Evolutionary conservation across 2,797 vertebrate genomes (phyloP), one percentile per base, ranked within the genome.

Genomic region (Scleropages formosus): DNA sequence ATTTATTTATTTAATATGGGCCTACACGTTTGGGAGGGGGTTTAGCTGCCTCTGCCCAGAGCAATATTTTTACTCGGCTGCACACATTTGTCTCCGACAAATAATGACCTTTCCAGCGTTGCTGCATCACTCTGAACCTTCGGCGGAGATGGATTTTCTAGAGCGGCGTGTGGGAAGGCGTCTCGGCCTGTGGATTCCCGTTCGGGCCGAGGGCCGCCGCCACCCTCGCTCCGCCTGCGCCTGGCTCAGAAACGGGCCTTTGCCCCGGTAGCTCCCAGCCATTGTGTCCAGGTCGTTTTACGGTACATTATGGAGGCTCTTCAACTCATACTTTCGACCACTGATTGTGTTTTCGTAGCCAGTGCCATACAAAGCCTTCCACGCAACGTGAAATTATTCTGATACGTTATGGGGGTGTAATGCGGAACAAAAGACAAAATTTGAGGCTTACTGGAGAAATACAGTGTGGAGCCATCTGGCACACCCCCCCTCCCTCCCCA

Each of bases 221-320:
- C n/a, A 51, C 66, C 26, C 51, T 69, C 24, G 56, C 18, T 18
- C 11, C 53, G 12, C 65, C 16, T 44, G 18, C n/a, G 20, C 53
- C 13, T 69, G 13, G 51, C n/a, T 1, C 67, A 49, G 26, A 53
- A 44, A 26, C 22, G 69, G 39, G 22, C 46, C 47, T 53, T 69
- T 26, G 26, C 47, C 7, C 47, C 47, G 44, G 47, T 49, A 20
- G 22, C 46, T 49, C 49, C 51, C 26, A 69, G 46, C 20, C 22
- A 49, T 53, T 53, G 47, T 11, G 44, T 9, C 27, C 67, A 10
- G 4, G 46, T 69, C 6, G 26, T 31, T 31, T 39, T 69, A 49
- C 26, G 67, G 67, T 24, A 69, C 49, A 56, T 71, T 71, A 39
- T 47, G 69, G 70, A 8, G 49, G 27, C 15, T 56, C 16, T 58